Base-by-base conservation (phyloP, 2,797 vertebrate species). In the Sebastes itinus region DNA sequence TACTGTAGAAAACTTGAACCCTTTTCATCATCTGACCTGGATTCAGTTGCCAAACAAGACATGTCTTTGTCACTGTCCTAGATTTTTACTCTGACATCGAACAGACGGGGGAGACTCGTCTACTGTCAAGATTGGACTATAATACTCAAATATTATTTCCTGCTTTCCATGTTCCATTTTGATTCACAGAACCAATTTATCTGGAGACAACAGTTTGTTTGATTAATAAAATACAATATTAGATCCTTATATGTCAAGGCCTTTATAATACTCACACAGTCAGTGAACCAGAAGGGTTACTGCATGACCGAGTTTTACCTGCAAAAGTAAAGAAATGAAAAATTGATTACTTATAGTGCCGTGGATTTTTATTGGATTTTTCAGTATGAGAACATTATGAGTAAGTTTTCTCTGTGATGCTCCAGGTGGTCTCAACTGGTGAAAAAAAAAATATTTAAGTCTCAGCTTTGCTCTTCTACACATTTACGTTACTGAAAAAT, bases 1-100 rank as follows among this genome's bases (percentile, higher is more conserved):
- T 60, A 23, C 71, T 20, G 72, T 20, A 4, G 22, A 28, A 58
- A 79, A 62, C 65, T 68, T 70, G 12, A 52, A 8, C 52, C 30
- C 16, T 64, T 73, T 23, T 58, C 30, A 52, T 68, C 27, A 42
- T 33, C 71, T 82, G 77, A 82, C 70, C 77, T 81, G 84, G 58
- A 79, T 81, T 85, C 62, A 66, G 6, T 59, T 12, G 32, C 35
- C 69, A 77, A 71, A 35, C 25, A 52, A 59, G 30, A 58, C 30
- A 6, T 22, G 66, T 62, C 66, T 65, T 52, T 83, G 52, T 59
- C n/a, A 28, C 30, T 63, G 49, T 64, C 64, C 73, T 69, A 78
- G 56, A 82, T 80, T 85, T 85, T 85, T 54, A 32, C 28, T 72
- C 1, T 23, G 27, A 67, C 32, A 74, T 65, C 10, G 42, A 89